phyloP scores from a whole-genome alignment of 2,113 vertebrate species.

The Orientallactaga bullata region DNA sequence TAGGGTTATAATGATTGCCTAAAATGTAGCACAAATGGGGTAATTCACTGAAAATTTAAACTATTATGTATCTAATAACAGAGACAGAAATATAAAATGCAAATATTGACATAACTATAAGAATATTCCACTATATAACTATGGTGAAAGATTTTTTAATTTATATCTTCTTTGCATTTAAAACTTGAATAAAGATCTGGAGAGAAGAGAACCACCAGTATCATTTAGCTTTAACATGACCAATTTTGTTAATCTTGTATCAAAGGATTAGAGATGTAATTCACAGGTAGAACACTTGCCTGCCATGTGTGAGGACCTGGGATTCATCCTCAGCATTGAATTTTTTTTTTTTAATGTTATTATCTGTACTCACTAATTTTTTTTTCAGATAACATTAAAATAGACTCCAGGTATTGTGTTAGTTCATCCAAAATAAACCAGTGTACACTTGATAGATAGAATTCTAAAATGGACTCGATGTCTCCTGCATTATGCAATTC shows the following conservation, averaged over 20 bases:
- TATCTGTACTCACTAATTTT: not conserved
- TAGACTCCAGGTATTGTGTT: not conserved
- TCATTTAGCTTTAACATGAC: not conserved
- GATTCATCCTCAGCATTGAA: too few species aligned
- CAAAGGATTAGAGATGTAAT: too few species aligned
- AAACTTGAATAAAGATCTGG: not conserved
- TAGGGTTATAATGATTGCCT: not conserved
- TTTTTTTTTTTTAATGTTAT: too few species aligned
- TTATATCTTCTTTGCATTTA: not conserved
- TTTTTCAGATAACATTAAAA: not conserved
- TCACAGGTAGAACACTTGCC: too few species aligned
- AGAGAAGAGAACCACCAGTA: not conserved
- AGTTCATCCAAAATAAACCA: not conserved
- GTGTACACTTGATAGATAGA: not conserved
- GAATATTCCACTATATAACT: not conserved
- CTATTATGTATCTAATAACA: not conserved
- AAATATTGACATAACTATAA: not conserved
- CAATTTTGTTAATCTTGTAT: not conserved
- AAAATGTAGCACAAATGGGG: not conserved
- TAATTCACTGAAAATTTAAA: not conserved
- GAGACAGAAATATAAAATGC: not conserved
- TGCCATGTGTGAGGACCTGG: too few species aligned
- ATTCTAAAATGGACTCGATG: not conserved
- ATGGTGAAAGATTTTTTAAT: not conserved
- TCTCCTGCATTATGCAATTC: not conserved